phyloP scores from a whole-genome alignment of 2,888 invertebrate species.

The Lycocerus yunnanus region DNA sequence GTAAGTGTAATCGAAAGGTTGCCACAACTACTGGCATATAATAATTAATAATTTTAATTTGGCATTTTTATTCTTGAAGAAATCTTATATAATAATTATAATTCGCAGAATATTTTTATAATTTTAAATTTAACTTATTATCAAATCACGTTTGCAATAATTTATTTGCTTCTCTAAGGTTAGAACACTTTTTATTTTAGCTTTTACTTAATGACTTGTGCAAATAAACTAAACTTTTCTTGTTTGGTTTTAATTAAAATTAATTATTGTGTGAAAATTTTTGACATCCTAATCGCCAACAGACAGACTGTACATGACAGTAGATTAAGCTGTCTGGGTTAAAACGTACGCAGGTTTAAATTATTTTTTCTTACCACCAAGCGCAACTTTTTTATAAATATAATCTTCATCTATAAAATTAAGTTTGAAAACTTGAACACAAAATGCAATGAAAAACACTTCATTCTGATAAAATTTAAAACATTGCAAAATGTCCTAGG shows the following conservation, averaged over 20 bases:
- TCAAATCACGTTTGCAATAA: too few relatives aligned
- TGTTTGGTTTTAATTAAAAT: background rate
- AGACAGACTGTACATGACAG: constrained; percentile 2
- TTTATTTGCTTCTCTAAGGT: too few relatives aligned
- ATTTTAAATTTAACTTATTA: too few relatives aligned
- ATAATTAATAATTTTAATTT: too few relatives aligned
- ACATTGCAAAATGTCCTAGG: background rate
- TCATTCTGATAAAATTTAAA: background rate
- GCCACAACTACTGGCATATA: too few relatives aligned
- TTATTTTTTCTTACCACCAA: background rate
- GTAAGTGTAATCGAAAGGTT: too few relatives aligned
- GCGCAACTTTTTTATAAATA: background rate
- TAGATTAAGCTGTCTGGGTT: background rate
- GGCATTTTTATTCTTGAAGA: too few relatives aligned
- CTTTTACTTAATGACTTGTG: background rate
- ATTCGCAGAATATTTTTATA: too few relatives aligned
- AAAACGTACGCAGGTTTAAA: background rate
- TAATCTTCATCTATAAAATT: background rate
- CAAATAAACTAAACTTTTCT: background rate
- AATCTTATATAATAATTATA: too few relatives aligned
- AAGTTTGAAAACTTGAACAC: background rate
- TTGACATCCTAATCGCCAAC: background rate
- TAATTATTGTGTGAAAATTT: background rate
- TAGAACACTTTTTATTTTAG: background rate
- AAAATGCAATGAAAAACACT: background rate